Conservation (phyloP, 2,113 vertebrate genomes). For the Clinocottus analis region DNA sequence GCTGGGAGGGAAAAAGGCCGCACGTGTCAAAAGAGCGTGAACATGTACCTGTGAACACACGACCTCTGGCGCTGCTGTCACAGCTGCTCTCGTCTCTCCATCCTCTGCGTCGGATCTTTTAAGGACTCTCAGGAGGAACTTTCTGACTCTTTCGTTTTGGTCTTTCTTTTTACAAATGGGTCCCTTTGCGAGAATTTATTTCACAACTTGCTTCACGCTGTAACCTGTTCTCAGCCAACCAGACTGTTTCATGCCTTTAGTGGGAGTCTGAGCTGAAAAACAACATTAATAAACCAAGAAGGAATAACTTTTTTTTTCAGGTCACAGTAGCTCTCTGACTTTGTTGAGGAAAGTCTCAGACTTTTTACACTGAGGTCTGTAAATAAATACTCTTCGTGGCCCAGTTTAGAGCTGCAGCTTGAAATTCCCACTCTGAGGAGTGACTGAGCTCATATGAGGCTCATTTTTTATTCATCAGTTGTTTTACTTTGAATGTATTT, state of each 20-base stretch:
- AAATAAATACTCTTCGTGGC: constrained; percentile 29
- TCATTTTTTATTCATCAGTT: neutral
- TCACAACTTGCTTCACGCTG: constrained; percentile 33
- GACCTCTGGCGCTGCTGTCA: constrained; percentile 63
- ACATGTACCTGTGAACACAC: constrained; percentile 63
- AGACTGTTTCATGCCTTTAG: constrained; percentile 40
- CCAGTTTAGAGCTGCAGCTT: constrained; percentile 25
- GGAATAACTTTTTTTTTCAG: constrained; percentile 25
- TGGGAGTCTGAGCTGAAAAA: constrained; percentile 39
- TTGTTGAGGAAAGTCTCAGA: constrained; percentile 24
- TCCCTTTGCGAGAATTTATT: constrained; percentile 17
- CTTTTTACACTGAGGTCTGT: constrained; percentile 13
- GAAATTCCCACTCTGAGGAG: neutral
- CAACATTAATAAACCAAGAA: constrained; percentile 55
- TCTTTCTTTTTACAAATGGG: constrained; percentile 28
- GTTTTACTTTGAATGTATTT: neutral
- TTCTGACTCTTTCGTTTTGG: neutral
- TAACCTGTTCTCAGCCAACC: constrained; percentile 3
- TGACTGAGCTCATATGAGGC: neutral
- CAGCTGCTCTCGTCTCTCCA: constrained; percentile 20
- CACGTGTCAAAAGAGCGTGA: constrained; percentile 20
- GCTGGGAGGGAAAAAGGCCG: constrained; percentile 48
- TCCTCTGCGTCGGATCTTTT: neutral
- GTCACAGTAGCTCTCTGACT: constrained; percentile 25
- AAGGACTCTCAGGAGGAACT: neutral